Evolutionary conservation across 2,888 invertebrate genomes (phyloP), one percentile per base, ranked within the genome.

Genomic region (Timandra comae): DNA sequence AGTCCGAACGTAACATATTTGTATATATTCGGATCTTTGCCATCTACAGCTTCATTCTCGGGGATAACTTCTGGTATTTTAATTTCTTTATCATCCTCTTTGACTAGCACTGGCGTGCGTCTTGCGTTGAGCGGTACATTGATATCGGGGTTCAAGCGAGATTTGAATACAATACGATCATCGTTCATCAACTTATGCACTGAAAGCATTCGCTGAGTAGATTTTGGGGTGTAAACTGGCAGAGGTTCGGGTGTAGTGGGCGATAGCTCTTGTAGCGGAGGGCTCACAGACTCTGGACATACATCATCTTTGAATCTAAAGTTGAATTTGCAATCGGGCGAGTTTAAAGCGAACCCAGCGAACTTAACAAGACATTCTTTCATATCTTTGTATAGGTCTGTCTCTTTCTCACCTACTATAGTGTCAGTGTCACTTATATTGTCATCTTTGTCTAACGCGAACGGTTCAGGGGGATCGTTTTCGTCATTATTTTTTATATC

Each of bases 211-310:
- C 79, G 52, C 32, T 76, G 78, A 12, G 51, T 73, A 0, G 77
- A 66, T 32, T 81, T 81, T 0, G 75, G 72, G 0, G 64, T 59
- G 19, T 70, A 84, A 0, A 72, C 66, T 0, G 80, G 77, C 49
- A 67, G 56, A 0, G 76, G 66, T 38, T 78, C 82, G 0, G 73
- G 57, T 0, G 71, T 71, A 0, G 79, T 78, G 0, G 86, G 86
- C 0, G 85, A 85, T 67, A 76, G 71, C 30, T 84, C 80, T 29
- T 85, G 85, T 0, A 86, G 29, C 1, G 85, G 86, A 0, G 86
- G 85, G 33, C 85, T 85, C 0, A 80, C 67, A 0, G 85, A 71
- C 1, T 85, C 84, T 0, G 82, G 77, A 26, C 70, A 74, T n/a
- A 75, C 30, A 1, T 64, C 58, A 3, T 59, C 54, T 1, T 53